Percentiles rank a stretch among this genome's conserved stretches.
These are phyloP conservation scores for Campoplex capitator DNA, from an alignment of 2,888 invertebrate genomes.

Conservation along the genomic window DNA sequence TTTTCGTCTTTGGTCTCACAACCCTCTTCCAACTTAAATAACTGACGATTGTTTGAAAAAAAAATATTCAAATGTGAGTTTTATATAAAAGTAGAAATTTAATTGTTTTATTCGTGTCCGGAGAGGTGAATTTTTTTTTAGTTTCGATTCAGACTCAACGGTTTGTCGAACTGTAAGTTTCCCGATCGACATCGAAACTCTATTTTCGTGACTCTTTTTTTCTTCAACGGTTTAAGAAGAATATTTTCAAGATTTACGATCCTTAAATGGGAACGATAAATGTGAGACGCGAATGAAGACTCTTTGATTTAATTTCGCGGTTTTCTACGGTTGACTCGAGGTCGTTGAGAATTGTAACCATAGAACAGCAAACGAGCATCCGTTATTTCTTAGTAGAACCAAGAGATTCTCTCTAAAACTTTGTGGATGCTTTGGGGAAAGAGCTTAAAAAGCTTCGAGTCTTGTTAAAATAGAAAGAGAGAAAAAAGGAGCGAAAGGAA, in stretches of 20 bases:
- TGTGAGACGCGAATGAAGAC: slow-evolving; percentile 10
- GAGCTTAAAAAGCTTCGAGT: slow-evolving; percentile 41
- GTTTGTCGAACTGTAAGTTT: not conserved
- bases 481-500: slow-evolving; percentile 20
- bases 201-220: not conserved
- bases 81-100: too few species aligned
- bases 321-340: slow-evolving; percentile 7
- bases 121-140: not conserved
- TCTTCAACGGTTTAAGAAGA: not conserved
- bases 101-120: too few species aligned
- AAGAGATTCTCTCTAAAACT: slow-evolving; percentile 53
- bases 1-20: too few species aligned
- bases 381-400: slow-evolving; percentile 35
- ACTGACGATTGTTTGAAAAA: not conserved
- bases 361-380: slow-evolving; percentile 47
- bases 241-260: not conserved
- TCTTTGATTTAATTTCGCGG: not conserved
- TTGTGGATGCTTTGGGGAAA: slow-evolving; percentile 17
- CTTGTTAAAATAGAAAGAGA: slow-evolving; percentile 35
- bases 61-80: too few species aligned
- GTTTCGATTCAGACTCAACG: not conserved
- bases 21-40: not conserved
- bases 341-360: slow-evolving; percentile 9
- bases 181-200: not conserved
- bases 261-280: not conserved